Evolutionary conservation across 2,797 vertebrate genomes (phyloP), one percentile per base, ranked within the genome.

Genomic region (Hypotaenidia philippensis): DNA sequence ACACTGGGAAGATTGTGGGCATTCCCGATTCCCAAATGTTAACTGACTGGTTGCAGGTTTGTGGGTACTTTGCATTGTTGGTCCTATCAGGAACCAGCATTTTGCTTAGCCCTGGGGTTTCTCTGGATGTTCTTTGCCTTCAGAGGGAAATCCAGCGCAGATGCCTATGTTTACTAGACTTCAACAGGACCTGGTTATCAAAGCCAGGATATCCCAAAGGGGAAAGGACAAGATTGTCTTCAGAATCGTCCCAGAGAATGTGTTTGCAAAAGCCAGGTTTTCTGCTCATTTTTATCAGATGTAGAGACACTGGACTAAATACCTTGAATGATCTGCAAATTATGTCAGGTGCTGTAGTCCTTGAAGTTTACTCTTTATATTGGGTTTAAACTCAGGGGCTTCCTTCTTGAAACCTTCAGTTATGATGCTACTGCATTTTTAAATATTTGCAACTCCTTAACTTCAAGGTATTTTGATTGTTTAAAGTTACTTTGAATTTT

Each of bases 401-500:
- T 84, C 63, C 36, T 87, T 8, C 68, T 72, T 52, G 34, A 57
- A 56, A 29, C 70, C 63, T 91, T 95, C 50, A 45, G n/a, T 61
- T 79, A 38, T 0, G 0, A 36, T 47, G 13, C 53, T 70, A 11
- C 31, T 69, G 44, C 41, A 11, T 69, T 75, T 91, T 75, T 63
- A 12, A 53, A 63, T 44, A 13, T 89, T 55, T 85, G 26, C 19
- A 60, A 6, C 29, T 50, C 49, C 16, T 50, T 85, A 34, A 53
- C 25, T 55, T 92, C 31, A 23, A 83, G 34, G 3, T 90, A 22
- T 90, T 80, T 87, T 81, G 56, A 41, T 45, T 83, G 71, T 38
- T 65, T 69, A 31, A 77, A 93, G 32, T 83, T 90, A 36, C 60
- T 17, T 69, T 69, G 61, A 34, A 57, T 95, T 89, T 77, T 83